Conservation (phyloP, 35 echinoderm and acorn worm genomes). For the Ptychodera flava region DNA sequence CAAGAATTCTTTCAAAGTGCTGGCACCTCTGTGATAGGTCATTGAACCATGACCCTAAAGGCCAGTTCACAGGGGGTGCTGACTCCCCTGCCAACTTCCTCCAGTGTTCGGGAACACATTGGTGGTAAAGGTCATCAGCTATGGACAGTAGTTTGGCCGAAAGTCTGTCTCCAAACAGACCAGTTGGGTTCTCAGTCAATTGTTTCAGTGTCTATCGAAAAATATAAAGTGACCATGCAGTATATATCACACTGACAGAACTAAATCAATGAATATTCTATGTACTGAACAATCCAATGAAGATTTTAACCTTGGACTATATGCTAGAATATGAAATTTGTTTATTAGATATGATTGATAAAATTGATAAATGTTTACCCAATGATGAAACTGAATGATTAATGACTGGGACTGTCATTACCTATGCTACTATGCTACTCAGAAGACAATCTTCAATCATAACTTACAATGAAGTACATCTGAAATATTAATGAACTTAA, state of each 20-base stretch:
- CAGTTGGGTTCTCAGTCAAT: slow-evolving; percentile 86
- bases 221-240: background rate
- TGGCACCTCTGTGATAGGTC: slow-evolving; percentile 78
- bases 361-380: no score
- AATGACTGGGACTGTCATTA: no score
- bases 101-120: slow-evolving; percentile 75
- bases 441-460: no score
- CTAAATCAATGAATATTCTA: background rate
- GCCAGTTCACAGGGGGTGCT: slow-evolving; percentile 87
- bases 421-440: no score
- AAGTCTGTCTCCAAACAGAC: slow-evolving; percentile 83
- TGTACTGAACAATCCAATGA: no score
- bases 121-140: slow-evolving; percentile 84
- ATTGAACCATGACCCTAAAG: slow-evolving; percentile 65
- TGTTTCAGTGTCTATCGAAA: slow-evolving; percentile 62
- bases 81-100: slow-evolving; percentile 77
- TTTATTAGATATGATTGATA: no score
- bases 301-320: no score
- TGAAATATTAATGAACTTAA: no score
- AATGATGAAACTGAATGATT: no score
- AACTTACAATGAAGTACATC: no score
- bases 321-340: no score
- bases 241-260: background rate
- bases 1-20: slow-evolving; percentile 90
- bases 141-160: slow-evolving; percentile 70